phyloP scores from a whole-genome alignment of 2,888 invertebrate species.

The Amphimallon solstitiale region DNA sequence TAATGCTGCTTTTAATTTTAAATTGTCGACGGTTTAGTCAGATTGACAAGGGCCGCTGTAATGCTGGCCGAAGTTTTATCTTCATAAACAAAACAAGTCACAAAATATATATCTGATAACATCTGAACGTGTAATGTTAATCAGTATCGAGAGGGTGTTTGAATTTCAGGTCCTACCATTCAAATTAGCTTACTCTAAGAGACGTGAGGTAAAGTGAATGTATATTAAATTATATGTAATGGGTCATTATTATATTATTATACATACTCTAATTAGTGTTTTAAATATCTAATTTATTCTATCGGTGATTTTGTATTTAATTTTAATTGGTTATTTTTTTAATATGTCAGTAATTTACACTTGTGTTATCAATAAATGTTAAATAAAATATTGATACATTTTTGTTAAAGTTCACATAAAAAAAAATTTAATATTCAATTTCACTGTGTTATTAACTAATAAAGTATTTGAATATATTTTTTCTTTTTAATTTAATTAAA shows the following conservation, averaged over 20 bases:
- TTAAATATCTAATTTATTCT: background rate
- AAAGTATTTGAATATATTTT: too few species aligned
- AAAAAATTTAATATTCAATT: too few species aligned
- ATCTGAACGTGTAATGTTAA: slow-evolving; percentile 40
- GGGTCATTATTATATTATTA: background rate
- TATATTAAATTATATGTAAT: slow-evolving; percentile 6
- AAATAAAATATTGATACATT: too few species aligned
- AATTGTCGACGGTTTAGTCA: slow-evolving; percentile 54
- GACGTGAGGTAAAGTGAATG: background rate
- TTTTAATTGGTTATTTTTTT: too few species aligned
- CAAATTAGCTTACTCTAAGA: background rate
- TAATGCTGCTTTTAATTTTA: slow-evolving; percentile 59
- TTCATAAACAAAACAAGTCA: slow-evolving; percentile 35
- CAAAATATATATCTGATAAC: slow-evolving; percentile 27
- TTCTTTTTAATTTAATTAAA: too few species aligned
- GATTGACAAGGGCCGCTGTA: slow-evolving; percentile 51
- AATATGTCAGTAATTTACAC: too few species aligned
- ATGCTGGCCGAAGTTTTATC: slow-evolving; percentile 40
- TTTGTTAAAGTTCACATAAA: too few species aligned
- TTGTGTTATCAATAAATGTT: too few species aligned
- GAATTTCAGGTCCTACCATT: slow-evolving; percentile 24
- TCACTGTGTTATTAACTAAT: too few species aligned
- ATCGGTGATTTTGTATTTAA: background rate
- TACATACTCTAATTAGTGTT: background rate
- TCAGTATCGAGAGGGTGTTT: slow-evolving; percentile 40